Evolutionary conservation across 2,888 invertebrate genomes (phyloP), one percentile per base, ranked within the genome.

Genomic region (Cetonia aurata): DNA sequence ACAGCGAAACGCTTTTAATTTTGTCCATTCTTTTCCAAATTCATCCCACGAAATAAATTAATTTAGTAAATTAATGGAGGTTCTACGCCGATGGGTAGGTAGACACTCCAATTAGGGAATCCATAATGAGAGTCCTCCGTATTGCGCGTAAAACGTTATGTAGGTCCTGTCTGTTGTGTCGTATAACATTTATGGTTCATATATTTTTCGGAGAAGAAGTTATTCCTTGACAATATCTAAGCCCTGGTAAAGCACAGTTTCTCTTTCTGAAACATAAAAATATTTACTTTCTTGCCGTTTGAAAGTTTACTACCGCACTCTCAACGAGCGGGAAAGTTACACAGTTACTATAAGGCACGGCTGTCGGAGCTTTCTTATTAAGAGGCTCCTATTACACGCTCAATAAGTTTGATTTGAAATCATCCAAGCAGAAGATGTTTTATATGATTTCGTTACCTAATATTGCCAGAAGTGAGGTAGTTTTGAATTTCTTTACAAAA

Each of bases 171-270:
- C 62, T 48, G 48, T 62, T 50, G 62, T 48, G 62, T 62, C 62
- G 33, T 62, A 62, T 48, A 62, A 48, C 62, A 62, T 62, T 62
- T 62, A 62, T 62, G 62, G 62, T 62, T 62, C 62, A 62, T 62
- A 62, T 62, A 62, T 31, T 48, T 25, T 62, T 62, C 48, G 48
- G 33, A 15, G 37, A 13, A 50, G 48, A 62, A 48, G 33, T 62
- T 62, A 62, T 62, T 37, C 15, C 62, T 62, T 33, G 33, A 62
- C 15, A 33, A 48, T 62, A 62, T 37, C 48, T 62, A 1, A 13
- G 31, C 48, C 13, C 15, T 2, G 60, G 15, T 12, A 33, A 48
- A 13, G 13, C 57, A 42, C 13, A 31, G 44, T 19, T 46, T 12
- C 46, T 60, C n/a, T 60, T 31, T 48, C 60, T 15, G 46, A 62